Conservation (phyloP, 2,113 vertebrate species). For the Rostratula benghalensis region DNA sequence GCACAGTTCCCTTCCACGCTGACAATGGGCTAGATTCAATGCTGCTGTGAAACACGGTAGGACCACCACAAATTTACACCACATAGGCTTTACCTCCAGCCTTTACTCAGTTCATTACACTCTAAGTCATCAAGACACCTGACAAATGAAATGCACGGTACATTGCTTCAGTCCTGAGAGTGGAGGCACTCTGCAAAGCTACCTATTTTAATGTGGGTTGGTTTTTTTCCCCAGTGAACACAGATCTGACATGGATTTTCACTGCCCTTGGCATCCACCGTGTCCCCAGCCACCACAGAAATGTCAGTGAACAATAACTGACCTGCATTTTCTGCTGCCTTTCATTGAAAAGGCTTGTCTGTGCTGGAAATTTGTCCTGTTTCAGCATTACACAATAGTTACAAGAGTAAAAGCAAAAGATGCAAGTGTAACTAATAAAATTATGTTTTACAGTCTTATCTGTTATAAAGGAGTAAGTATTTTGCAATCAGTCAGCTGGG, state of each 20-base stretch:
- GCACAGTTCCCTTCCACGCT: not conserved
- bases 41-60: not conserved
- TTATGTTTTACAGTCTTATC: not conserved
- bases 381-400: not conserved
- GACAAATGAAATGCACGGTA: not conserved
- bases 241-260: not conserved
- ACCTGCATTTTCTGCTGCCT: not conserved
- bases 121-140: not conserved
- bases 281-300: not conserved
- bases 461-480: not conserved
- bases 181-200: not conserved
- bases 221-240: not conserved
- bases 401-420: not conserved
- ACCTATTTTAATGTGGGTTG: not conserved
- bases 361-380: not conserved
- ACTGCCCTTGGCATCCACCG: not conserved
- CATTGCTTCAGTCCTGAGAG: not conserved
- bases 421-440: not conserved
- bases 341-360: not conserved
- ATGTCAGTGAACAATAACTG: not conserved
- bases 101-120: not conserved
- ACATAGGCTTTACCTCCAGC: not conserved
- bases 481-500: not conserved
- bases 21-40: fast-evolving
- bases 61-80: not conserved